phyloP scores from a whole-genome alignment of 2,888 invertebrate genomes.

The Lingula anatina region DNA sequence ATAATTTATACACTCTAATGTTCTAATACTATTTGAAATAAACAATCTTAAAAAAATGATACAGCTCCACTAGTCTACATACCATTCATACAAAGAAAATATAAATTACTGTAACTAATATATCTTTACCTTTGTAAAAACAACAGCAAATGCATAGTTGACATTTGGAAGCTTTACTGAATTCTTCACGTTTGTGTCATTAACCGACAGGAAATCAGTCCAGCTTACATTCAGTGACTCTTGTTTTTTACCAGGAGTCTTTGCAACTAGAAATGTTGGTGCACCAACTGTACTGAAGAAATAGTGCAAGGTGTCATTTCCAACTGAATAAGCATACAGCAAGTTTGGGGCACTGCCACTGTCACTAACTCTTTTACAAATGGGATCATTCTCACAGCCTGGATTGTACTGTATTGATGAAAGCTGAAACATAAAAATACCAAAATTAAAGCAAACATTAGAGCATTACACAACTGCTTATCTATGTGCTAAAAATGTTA shows the following conservation, averaged over 20 bases:
- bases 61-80: neutral
- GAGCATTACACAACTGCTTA: too few relatives aligned
- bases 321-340: constrained; percentile 57
- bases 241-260: constrained; percentile 55
- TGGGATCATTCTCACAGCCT: too few relatives aligned
- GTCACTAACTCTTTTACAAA: neutral
- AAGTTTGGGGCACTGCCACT: constrained; percentile 15
- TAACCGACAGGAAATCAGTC: constrained; percentile 43
- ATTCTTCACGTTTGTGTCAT: constrained; percentile 12
- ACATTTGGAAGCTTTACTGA: too few relatives aligned
- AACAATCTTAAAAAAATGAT: constrained; percentile 1
- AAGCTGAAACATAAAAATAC: too few relatives aligned
- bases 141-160: constrained; percentile 60
- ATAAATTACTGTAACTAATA: too few relatives aligned
- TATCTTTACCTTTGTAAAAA: constrained; percentile 60
- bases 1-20: neutral
- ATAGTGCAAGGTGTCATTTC: constrained; percentile 63
- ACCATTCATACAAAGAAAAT: neutral
- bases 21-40: constrained; percentile 5
- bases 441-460: too few relatives aligned
- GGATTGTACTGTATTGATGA: too few relatives aligned
- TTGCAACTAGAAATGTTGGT: constrained; percentile 60
- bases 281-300: constrained; percentile 64
- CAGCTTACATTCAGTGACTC: constrained; percentile 58
- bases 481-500: too few relatives aligned